Base-by-base conservation (phyloP, 2,797 vertebrate species). In the Sebastes taczanowskii region DNA sequence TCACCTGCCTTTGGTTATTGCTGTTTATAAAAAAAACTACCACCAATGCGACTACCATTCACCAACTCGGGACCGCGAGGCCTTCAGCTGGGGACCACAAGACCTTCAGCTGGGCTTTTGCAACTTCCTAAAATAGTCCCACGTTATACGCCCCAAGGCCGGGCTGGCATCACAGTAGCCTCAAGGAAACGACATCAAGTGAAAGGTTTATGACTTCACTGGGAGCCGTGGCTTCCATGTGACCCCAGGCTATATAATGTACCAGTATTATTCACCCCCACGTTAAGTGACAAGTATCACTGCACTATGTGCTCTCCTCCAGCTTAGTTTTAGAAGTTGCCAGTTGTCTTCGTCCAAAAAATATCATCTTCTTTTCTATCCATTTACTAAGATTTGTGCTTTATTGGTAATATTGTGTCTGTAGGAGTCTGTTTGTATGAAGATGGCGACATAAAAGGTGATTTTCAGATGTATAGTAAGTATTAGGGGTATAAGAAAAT, bases 101-200 rank as follows among this genome's bases (percentile, higher is more conserved):
- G 87, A 80, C 84, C 88, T 89, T 89, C 78, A 82, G 80, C 86
- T 91, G 92, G 88, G 90, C 90, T 94, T 90, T 91, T 62, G 71
- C 86, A 85, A 86, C 82, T 86, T 92, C 94, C 87, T 42, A 90
- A 95, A 95, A 95, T 95, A 95, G 91, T 78, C 75, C 64, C 60
- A 56, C 78, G 79, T 89, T 92, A 87, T 82, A 86, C 58, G 73
- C 82, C 84, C 87, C 82, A 86, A 91, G 91, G 91, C 78, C 88
- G 81, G 73, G 58, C 83, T 74, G 86, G 71, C 88, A 89, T 91
- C 86, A 71, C 78, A 65, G 90, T 61, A 73, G 83, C 88, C 91
- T 86, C 69, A 89, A 92, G 89, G 86, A 93, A 91, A 86, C 78
- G 16, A 35, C 80, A 78, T 90, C 58, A 68, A 92, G 80, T 84